Conservation (phyloP, 2,888 invertebrate species). For the Pocota personata region DNA sequence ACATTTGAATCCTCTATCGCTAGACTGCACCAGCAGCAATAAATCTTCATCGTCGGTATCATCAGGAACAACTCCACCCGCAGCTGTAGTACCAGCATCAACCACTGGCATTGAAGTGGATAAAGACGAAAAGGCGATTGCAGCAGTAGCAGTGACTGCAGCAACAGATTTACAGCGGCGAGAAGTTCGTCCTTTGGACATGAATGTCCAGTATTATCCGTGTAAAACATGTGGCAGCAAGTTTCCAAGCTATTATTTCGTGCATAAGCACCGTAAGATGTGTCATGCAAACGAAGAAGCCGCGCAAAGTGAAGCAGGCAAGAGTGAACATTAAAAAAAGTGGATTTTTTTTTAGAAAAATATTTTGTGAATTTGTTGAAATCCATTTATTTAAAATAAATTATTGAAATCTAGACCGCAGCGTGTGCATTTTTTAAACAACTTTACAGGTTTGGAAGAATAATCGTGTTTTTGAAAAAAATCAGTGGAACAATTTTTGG, state of each 20-base stretch:
- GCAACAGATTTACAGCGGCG: conserved; percentile 81
- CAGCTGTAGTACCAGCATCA: conserved; percentile 32
- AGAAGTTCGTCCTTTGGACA: conserved; percentile 87
- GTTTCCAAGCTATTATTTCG: conserved; percentile 96
- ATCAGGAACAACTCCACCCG: conserved; percentile 17
- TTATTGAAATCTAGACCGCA: background rate
- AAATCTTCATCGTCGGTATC: conserved; percentile 60
- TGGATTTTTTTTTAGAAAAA: background rate
- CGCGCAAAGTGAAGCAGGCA: conserved; percentile 55
- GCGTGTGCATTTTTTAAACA: background rate
- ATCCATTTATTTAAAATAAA: conserved; percentile 13
- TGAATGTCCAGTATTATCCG: conserved; percentile 95
- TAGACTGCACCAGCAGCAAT: conserved; percentile 78
- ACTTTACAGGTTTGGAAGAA: background rate
- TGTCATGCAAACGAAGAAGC: conserved; percentile 87
- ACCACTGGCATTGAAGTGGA: conserved; percentile 11
- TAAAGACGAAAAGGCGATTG: conserved; percentile 28
- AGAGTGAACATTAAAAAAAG: conserved; percentile 53
- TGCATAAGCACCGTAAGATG: conserved; percentile 94
- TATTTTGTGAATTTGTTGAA: conserved; percentile 7
- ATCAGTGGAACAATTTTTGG: background rate
- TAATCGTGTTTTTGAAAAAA: background rate
- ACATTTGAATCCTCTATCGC: conserved; percentile 86
- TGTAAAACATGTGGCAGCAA: conserved; percentile 96
- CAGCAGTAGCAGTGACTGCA: conserved; percentile 67